Conservation (phyloP, 2,797 vertebrate genomes). For the Taenioides sp. region DNA sequence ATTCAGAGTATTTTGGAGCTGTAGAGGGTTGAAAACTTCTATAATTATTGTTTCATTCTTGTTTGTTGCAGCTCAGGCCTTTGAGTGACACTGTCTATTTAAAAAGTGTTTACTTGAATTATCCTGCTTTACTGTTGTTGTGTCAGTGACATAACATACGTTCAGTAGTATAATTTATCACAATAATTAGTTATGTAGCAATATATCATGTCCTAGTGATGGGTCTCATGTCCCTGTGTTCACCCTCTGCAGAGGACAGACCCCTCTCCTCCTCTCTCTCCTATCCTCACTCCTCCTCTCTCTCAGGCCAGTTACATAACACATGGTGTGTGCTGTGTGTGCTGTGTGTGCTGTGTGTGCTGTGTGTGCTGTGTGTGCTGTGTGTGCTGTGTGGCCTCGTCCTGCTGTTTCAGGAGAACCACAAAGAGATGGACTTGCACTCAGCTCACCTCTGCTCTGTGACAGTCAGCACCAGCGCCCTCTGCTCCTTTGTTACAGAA, state of each 20-base stretch:
- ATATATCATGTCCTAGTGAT: neutral
- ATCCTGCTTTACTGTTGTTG: too few relatives aligned
- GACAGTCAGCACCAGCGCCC: constrained; percentile 53
- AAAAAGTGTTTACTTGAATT: too few relatives aligned
- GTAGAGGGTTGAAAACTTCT: too few relatives aligned
- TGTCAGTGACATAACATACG: too few relatives aligned
- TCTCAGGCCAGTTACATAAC: constrained; percentile 53
- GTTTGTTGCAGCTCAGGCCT: too few relatives aligned
- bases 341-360: constrained; percentile 39
- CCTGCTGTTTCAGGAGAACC: constrained; percentile 68
- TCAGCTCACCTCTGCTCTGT: constrained; percentile 64
- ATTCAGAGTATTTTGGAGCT: too few relatives aligned
- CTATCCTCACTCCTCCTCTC: constrained; percentile 8
- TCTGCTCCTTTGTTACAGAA: constrained; percentile 11
- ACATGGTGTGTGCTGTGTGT: constrained; percentile 30
- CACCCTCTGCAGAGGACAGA: constrained; percentile 55
- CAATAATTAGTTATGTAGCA: too few relatives aligned
- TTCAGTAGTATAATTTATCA: too few relatives aligned
- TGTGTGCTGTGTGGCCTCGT: constrained; percentile 34
- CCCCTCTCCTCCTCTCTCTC: neutral
- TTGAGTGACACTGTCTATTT: too few relatives aligned
- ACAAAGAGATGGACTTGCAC: constrained; percentile 66
- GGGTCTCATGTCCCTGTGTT: constrained; percentile 25
- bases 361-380: constrained; percentile 52
- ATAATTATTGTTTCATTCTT: too few relatives aligned